These are phyloP conservation scores for Ianthella basta DNA, from an alignment of 37 sponge, comb jelly and placozoan species.

Conservation along the genomic window DNA sequence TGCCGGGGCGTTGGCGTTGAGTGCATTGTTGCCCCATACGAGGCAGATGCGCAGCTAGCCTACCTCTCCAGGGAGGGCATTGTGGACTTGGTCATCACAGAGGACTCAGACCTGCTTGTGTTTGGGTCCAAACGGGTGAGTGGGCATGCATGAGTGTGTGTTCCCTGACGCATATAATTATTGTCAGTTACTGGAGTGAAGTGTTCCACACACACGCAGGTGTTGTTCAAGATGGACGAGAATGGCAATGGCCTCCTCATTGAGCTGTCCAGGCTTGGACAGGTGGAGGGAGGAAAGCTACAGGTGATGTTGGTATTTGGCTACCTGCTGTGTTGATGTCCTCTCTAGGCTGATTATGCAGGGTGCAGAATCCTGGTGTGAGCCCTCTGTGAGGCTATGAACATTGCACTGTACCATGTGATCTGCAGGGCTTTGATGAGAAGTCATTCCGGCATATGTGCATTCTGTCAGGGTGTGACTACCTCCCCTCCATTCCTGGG, in stretches of 20 bases:
- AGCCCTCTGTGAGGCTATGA: conserved; percentile 33
- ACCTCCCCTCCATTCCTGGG: conserved; percentile 89
- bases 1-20: conserved; percentile 82
- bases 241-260: conserved; percentile 86
- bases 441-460: conserved; percentile 94
- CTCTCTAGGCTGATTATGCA: neutral
- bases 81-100: conserved; percentile 90
- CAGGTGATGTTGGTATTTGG: neutral
- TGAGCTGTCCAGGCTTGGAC: conserved; percentile 66
- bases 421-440: conserved; percentile 63
- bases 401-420: neutral
- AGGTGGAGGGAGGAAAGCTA: conserved; percentile 50
- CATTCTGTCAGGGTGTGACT: conserved; percentile 98
- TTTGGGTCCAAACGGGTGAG: conserved; percentile 90
- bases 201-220: conserved; percentile 34
- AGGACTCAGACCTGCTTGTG: conserved; percentile 95
- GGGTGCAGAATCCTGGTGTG: neutral
- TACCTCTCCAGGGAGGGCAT: conserved; percentile 76
- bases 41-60: conserved; percentile 98
- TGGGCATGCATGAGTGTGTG: neutral
- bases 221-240: conserved; percentile 93
- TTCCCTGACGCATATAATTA: neutral
- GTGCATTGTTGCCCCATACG: conserved; percentile 97
- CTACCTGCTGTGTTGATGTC: neutral
- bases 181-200: too few species aligned